Base-by-base conservation (phyloP, 2,797 vertebrate species). In the Lepus oiostolus region DNA sequence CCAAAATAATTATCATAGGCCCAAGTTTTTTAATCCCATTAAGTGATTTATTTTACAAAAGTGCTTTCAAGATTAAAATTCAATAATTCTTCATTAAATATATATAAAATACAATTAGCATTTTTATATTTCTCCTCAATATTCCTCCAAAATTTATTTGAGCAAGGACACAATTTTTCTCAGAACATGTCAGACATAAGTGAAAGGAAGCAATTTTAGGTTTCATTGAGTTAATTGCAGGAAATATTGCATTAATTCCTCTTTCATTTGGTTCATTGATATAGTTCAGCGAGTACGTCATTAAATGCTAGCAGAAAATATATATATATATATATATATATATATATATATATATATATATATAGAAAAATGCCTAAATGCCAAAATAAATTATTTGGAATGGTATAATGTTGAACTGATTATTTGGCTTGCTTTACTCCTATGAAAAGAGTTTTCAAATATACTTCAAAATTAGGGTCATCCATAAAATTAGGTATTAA, bases 371-470 rank as follows among this genome's bases (percentile, higher is more conserved):
- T 72, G 8, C 12, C 75, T 75, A 90, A 38, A 63, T 60, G 21
- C 2, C 32, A 86, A 72, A 17, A 68, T 52, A 28, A 54, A 12
- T 28, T 67, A 85, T 82, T 89, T 67, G 74, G 67, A 76, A 9
- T 85, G 8, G 21, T 62, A 80, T 65, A 26, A 58, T 58, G 90
- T 74, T 68, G 79, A 94, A 75, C 42, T 67, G 24, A 91, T 74
- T 42, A 85, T 58, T 22, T 90, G 2, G 0, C 63, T 88, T 67
- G 6, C 77, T 72, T 96, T 47, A 47, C 42, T 58, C 28, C 28
- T 72, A 88, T 71, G 0, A 90, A 63, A 85, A 63, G 2, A 58
- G 4, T 6, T n/a, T 70, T 74, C 28, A 81, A 85, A 67, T 71
- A 28, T 52, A 50, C n/a, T n/a, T 90, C 74, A 74, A 91, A 79